Percentiles rank a stretch among this genome's conserved stretches.
phyloP scores from a whole-genome alignment of 2,113 vertebrate species.

The Tricholaema leucomelas region DNA sequence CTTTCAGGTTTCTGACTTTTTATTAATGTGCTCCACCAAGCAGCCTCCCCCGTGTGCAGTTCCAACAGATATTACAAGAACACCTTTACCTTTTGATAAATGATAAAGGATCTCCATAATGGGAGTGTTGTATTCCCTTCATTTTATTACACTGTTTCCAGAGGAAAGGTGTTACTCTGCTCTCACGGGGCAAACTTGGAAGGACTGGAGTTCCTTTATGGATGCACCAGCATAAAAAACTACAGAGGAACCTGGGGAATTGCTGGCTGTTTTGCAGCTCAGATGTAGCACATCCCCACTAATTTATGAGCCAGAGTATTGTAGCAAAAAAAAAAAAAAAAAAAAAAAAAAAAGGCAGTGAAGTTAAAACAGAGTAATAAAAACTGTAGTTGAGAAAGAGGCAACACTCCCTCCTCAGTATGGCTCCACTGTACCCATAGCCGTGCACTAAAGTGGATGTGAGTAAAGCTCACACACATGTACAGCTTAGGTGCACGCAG shows the following conservation, averaged over 20 bases:
- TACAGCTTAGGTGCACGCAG: background rate
- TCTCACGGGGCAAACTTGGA: constrained; percentile 66
- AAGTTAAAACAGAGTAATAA: constrained; percentile 67
- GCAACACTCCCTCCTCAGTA: constrained; percentile 25
- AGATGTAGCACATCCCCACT: constrained; percentile 31
- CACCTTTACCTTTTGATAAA: constrained; percentile 70
- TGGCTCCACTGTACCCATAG: background rate
- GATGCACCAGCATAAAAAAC: constrained; percentile 38
- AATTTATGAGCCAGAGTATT: constrained; percentile 46
- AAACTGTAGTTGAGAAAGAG: constrained; percentile 57
- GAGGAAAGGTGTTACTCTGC: constrained; percentile 66
- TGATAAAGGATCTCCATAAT: constrained; percentile 71
- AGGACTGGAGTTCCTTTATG: constrained; percentile 66
- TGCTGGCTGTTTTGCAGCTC: constrained; percentile 61
- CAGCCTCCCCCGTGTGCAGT: constrained; percentile 53
- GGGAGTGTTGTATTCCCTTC: constrained; percentile 64
- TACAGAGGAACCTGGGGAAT: constrained; percentile 68
- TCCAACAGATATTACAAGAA: constrained; percentile 67
- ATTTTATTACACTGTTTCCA: constrained; percentile 73
- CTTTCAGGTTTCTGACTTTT: constrained; percentile 74
- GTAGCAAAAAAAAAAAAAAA: constrained; percentile 31
- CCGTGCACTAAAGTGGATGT: fast-evolving
- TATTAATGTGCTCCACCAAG: constrained; percentile 70
- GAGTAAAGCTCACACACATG: fast-evolving
- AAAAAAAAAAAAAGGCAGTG: background rate